phyloP scores from a whole-genome alignment of 2,888 invertebrate genomes.

The Watsonalla cultraria region DNA sequence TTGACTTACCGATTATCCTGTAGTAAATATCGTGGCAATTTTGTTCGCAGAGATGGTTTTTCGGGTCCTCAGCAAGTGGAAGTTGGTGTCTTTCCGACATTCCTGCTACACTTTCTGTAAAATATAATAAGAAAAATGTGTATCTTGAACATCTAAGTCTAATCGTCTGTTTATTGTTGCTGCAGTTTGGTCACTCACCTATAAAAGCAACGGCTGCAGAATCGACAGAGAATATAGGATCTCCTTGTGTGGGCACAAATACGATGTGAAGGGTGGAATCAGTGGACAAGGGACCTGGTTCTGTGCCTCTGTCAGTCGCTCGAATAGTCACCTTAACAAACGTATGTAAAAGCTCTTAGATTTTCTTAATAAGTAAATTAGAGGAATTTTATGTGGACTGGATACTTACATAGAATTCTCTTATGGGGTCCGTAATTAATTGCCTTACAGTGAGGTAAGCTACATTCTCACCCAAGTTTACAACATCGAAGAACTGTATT shows the following conservation, averaged over 20 bases:
- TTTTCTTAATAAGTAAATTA: background rate
- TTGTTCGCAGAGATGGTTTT: conserved; percentile 58
- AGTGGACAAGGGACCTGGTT: conserved; percentile 37
- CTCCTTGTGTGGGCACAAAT: conserved; percentile 68
- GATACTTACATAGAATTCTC: conserved; percentile 49
- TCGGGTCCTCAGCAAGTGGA: conserved; percentile 60
- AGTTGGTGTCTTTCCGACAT: conserved; percentile 45
- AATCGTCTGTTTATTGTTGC: no score
- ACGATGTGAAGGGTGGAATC: conserved; percentile 46
- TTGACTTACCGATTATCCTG: conserved; percentile 59
- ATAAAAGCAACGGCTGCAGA: conserved; percentile 45
- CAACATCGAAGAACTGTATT: conserved; percentile 47
- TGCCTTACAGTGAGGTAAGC: conserved; percentile 48
- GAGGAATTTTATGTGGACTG: background rate
- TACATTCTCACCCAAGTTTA: conserved; percentile 46
- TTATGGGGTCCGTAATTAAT: conserved; percentile 40
- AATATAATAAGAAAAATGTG: background rate
- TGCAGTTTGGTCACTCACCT: conserved; percentile 34
- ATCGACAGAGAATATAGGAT: conserved; percentile 52
- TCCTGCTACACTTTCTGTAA: conserved; percentile 58
- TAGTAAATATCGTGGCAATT: conserved; percentile 65
- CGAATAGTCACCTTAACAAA: conserved; percentile 58
- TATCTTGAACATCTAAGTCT: no score
- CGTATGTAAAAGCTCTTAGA: background rate
- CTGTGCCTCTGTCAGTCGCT: conserved; percentile 70